A percentile compares a stretch with the other conserved stretches of the same genome.
These are phyloP conservation scores for Miltochrista miniata DNA, from an alignment of 2,888 invertebrate genomes.

Conservation along the genomic window DNA sequence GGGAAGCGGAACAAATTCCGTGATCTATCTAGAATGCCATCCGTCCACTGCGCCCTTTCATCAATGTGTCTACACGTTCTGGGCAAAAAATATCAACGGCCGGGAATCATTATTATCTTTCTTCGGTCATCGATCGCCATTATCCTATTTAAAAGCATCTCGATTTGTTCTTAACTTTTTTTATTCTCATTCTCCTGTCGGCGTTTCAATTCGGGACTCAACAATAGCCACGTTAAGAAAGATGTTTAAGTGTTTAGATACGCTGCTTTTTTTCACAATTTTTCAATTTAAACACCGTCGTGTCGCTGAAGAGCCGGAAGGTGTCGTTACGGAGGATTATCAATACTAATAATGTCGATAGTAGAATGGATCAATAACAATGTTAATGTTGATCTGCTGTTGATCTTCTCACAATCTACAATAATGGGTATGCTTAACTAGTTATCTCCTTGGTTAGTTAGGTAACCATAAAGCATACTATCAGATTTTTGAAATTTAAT, in stretches of 20 bases:
- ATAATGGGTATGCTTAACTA: conserved; percentile 45
- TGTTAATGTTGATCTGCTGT: conserved; percentile 44
- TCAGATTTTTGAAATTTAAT: conserved; percentile 45
- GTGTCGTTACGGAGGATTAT: conserved; percentile 78
- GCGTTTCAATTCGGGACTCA: conserved; percentile 74
- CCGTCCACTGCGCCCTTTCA: conserved; percentile 62
- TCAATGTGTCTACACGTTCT: conserved; percentile 61
- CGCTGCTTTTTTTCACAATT: conserved; percentile 80
- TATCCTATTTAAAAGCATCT: conserved; percentile 82
- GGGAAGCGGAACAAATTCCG: conserved; percentile 79
- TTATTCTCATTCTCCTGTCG: conserved; percentile 70
- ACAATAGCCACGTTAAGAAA: conserved; percentile 81
- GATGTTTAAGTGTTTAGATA: conserved; percentile 83
- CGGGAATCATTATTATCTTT: conserved; percentile 80
- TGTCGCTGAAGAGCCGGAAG: conserved; percentile 79
- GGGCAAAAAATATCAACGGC: conserved; percentile 73
- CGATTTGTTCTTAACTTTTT: conserved; percentile 78
- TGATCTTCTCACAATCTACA: conserved; percentile 39
- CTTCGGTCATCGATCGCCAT: conserved; percentile 81
- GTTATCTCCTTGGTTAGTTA: background rate
- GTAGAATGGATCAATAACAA: conserved; percentile 49
- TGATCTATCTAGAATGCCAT: conserved; percentile 71
- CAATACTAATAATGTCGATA: conserved; percentile 66
- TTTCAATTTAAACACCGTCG: conserved; percentile 80
- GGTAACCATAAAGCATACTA: conserved; percentile 28